These are phyloP conservation scores for Pyrrhosoma nymphula DNA, from an alignment of 2,888 invertebrate species.

Conservation along the genomic window DNA sequence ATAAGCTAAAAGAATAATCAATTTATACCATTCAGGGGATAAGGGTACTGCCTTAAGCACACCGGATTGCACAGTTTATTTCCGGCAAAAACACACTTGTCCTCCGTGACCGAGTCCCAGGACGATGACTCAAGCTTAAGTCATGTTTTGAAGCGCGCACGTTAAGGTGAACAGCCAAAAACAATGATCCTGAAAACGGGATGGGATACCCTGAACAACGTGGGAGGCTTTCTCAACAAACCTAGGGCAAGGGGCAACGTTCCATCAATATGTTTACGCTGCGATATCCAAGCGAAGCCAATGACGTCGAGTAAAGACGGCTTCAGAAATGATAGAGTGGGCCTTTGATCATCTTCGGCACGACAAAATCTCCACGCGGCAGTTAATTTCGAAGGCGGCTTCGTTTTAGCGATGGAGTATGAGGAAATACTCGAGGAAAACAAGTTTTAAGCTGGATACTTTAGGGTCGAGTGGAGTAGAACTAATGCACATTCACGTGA, in stretches of 20 bases:
- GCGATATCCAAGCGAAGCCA: constrained; percentile 8
- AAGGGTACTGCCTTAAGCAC: not conserved
- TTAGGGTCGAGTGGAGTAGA: too few species aligned
- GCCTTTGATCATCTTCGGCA: not conserved
- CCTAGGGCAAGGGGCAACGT: not conserved
- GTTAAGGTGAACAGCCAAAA: not conserved
- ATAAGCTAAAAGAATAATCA: too few species aligned
- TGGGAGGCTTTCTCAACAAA: not conserved
- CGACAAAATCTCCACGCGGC: not conserved
- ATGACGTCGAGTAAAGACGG: constrained; percentile 1
- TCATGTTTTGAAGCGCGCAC: not conserved
- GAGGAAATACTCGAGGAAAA: not conserved
- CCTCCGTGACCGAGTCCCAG: not conserved
- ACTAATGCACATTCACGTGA: too few species aligned
- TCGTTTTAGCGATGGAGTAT: not conserved
- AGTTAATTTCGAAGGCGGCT: not conserved
- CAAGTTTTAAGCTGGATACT: too few species aligned
- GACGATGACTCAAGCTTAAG: not conserved
- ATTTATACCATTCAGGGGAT: too few species aligned
- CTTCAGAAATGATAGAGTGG: constrained; percentile 14
- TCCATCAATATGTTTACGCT: constrained; percentile 37
- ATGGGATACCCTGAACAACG: not conserved
- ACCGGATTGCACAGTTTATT: not conserved
- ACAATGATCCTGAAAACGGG: not conserved
- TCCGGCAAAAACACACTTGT: too few species aligned